Percentiles rank a stretch among this genome's conserved stretches.
Conservation (phyloP, 2,113 vertebrate genomes). For the Cynopterus brachyotis region DNA sequence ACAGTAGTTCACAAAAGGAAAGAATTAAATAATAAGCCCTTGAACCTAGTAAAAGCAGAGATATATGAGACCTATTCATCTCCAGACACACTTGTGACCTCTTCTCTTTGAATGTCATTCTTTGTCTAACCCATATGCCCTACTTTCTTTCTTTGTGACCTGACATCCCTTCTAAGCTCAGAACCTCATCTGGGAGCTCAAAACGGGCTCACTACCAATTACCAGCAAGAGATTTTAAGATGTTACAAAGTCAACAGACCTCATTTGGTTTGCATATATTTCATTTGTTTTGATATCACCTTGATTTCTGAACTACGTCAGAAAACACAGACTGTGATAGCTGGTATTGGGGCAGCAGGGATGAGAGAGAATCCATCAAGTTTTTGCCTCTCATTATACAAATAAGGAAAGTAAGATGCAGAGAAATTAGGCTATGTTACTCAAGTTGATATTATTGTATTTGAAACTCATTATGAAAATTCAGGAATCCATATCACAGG, state of each 20-base stretch:
- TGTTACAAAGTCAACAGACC: not conserved
- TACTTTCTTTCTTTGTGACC: not conserved
- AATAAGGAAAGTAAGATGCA: not conserved
- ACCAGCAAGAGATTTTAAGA: not conserved
- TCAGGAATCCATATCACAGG: not conserved
- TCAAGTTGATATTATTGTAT: not conserved
- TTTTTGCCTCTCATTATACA: not conserved
- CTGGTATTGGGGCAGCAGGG: too few relatives aligned
- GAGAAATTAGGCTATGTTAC: not conserved
- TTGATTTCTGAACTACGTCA: not conserved
- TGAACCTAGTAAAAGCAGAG: not conserved
- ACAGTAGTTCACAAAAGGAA: not conserved
- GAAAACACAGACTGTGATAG: not conserved
- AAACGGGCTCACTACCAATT: not conserved
- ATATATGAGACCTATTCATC: not conserved
- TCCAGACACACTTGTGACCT: not conserved
- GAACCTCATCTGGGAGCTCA: not conserved
- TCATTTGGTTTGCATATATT: not conserved
- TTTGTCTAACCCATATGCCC: not conserved
- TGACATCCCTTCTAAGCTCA: not conserved
- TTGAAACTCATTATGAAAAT: conserved; percentile 17
- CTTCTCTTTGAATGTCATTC: conserved; percentile 4
- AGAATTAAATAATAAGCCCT: conserved; percentile 1
- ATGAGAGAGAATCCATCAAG: not conserved
- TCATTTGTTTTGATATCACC: not conserved